Percentiles rank a stretch among this genome's conserved stretches.
phyloP scores from a whole-genome alignment of 92 coral and sea anemone genomes.

The Porites divaricata region DNA sequence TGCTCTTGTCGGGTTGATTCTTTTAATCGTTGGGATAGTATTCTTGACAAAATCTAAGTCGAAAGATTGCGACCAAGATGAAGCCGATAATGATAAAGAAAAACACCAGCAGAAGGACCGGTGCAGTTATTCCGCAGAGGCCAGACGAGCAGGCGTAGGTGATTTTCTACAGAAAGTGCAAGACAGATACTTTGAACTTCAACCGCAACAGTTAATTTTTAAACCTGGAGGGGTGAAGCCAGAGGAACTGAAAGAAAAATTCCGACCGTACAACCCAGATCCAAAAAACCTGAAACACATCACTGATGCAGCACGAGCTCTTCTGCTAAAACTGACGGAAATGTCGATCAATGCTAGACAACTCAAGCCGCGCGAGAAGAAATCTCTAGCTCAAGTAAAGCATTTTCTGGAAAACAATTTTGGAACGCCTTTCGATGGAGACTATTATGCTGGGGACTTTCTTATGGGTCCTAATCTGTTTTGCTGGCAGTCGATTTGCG shows the following conservation, averaged over 20 bases:
- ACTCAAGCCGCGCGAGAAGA: conserved; percentile 81
- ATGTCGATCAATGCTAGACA: conserved; percentile 21
- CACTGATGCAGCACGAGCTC: conserved; percentile 64
- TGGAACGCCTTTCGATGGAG: conserved; percentile 76
- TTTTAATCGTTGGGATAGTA: conserved; percentile 70
- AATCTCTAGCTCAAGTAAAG: conserved; percentile 71
- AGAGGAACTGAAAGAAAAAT: conserved; percentile 34
- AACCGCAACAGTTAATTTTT: conserved; percentile 51
- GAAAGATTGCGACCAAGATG: background rate
- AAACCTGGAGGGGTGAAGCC: conserved; percentile 40
- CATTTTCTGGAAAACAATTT: conserved; percentile 75
- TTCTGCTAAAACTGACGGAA: conserved; percentile 50
- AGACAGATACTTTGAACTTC: conserved; percentile 42
- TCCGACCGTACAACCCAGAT: conserved; percentile 61
- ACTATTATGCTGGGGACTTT: conserved; percentile 85
- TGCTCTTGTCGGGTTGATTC: conserved; percentile 40
- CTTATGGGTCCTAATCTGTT: conserved; percentile 86
- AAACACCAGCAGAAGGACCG: background rate
- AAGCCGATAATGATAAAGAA: background rate
- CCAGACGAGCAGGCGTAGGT: conserved; percentile 74
- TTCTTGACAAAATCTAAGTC: conserved; percentile 43
- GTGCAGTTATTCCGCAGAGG: conserved; percentile 57
- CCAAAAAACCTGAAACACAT: conserved; percentile 60
- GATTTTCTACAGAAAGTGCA: conserved; percentile 65
- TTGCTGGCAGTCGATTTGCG: conserved; percentile 85